phyloP scores from a whole-genome alignment of 2,113 vertebrate genomes.

The Mystacornis crossleyi region DNA sequence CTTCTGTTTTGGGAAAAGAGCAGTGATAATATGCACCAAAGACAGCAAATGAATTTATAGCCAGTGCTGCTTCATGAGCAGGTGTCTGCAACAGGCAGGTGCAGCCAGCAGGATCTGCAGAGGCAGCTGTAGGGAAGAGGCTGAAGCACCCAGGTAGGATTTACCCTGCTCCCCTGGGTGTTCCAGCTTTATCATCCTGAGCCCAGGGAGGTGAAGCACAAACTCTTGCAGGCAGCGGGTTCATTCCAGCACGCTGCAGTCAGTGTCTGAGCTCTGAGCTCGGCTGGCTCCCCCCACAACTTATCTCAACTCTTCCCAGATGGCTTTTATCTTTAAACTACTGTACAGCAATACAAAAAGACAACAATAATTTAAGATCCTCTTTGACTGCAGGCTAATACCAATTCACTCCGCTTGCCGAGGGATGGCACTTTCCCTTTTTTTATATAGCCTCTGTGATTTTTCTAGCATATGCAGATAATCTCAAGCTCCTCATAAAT shows the following conservation, averaged over 20 bases:
- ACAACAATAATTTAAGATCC: slow-evolving; percentile 55
- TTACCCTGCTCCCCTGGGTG: not conserved
- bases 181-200: not conserved
- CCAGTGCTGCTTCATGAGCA: not conserved
- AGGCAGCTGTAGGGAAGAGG: not conserved
- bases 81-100: not conserved
- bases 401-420: not conserved
- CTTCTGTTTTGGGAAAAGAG: not conserved
- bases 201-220: not conserved
- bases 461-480: slow-evolving; percentile 47
- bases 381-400: slow-evolving; percentile 48
- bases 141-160: not conserved
- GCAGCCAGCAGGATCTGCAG: not conserved
- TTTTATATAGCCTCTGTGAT: slow-evolving; percentile 13
- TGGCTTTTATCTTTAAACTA: slow-evolving; percentile 56
- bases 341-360: slow-evolving; percentile 24
- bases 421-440: slow-evolving; percentile 16
- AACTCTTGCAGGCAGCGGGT: not conserved
- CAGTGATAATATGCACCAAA: not conserved
- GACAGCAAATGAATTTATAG: not conserved
- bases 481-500: slow-evolving; percentile 41
- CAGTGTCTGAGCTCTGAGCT: not conserved
- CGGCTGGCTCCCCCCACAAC: not conserved
- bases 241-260: not conserved
- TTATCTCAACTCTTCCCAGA: slow-evolving; percentile 44